Conservation (phyloP, 2,113 vertebrate genomes). For the human (Homo sapiens) region GRCh38 chr4:149034501-149035000, state of each 20-base stretch:
- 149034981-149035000: not conserved
- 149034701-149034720: not conserved
- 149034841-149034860: not conserved
- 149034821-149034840: not conserved
- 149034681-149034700: not conserved
- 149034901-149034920: not conserved
- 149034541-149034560: not conserved
- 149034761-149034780: not conserved
- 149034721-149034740: not conserved
- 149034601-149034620: not conserved
- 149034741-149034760: not conserved
- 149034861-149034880: not conserved
- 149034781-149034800: not conserved
- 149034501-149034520: not conserved
- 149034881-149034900: not conserved
- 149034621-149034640: not conserved
- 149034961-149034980: not conserved
- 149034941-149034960: not conserved
- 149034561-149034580: not conserved
- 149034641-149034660: not conserved
- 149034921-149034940: not conserved
- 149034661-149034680: not conserved
- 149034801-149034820: not conserved
- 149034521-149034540: not conserved
- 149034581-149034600: not conserved